Evolutionary conservation across 2,797 vertebrate species (phyloP).

Genomic region (Distichodus sexfasciatus): DNA sequence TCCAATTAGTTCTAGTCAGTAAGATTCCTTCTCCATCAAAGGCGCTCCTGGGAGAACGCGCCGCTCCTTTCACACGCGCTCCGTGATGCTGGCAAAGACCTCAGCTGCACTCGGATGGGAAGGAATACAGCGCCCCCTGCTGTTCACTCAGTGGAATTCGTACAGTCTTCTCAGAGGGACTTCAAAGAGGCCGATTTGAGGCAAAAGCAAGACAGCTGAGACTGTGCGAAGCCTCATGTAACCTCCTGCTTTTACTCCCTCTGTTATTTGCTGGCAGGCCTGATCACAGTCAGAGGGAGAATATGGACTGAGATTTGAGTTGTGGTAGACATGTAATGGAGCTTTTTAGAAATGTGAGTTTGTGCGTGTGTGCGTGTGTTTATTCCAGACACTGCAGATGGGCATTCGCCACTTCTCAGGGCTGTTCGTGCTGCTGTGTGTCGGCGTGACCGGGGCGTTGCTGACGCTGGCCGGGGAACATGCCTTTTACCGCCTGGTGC

Average conservation of each 20-base stretch:
- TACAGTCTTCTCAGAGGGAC: not conserved
- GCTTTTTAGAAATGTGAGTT: not conserved
- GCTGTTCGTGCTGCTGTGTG: constrained; percentile 84
- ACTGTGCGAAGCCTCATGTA: constrained; percentile 21
- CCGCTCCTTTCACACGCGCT: not conserved
- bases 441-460: constrained; percentile 83
- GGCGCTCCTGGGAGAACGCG: not conserved
- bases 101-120: not conserved
- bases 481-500: constrained; percentile 78
- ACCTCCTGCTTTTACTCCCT: not conserved
- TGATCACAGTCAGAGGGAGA: not conserved
- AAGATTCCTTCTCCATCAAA: constrained; percentile 35
- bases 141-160: not conserved
- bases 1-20: constrained; percentile 48
- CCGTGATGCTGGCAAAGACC: not conserved
- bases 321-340: not conserved
- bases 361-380: not conserved
- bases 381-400: constrained; percentile 86
- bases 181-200: constrained; percentile 31
- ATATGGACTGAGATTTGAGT: not conserved
- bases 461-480: constrained; percentile 85
- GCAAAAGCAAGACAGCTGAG: constrained; percentile 24
- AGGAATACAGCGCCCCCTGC: constrained; percentile 44
- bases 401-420: constrained; percentile 90
- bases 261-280: not conserved